These are phyloP conservation scores for Pterostichus madidus DNA, from an alignment of 2,888 invertebrate genomes.

Conservation along the genomic window DNA sequence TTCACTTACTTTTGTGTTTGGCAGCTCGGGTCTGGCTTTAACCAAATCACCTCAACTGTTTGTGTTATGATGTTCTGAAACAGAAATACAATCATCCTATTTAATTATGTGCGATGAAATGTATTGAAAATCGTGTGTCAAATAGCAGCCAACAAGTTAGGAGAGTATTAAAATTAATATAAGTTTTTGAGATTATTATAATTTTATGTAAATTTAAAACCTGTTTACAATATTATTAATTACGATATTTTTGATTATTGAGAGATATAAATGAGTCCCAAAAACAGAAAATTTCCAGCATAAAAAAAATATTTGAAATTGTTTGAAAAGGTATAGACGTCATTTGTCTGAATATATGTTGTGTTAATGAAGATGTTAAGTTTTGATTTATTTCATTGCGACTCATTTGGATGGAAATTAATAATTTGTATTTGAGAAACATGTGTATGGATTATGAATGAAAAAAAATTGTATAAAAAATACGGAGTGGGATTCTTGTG, in stretches of 20 bases:
- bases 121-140: not conserved
- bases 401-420: constrained; percentile 33
- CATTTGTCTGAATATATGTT: constrained; percentile 33
- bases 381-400: not conserved
- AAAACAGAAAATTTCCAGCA: constrained; percentile 24
- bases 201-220: constrained; percentile 35
- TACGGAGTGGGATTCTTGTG: constrained; percentile 34
- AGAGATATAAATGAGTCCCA: constrained; percentile 34
- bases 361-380: constrained; percentile 35
- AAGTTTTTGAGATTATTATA: constrained; percentile 17
- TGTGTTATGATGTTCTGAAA: too few species aligned
- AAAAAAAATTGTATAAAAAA: constrained; percentile 20
- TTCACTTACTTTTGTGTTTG: too few species aligned
- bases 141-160: not conserved
- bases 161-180: constrained; percentile 12
- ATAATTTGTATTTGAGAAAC: constrained; percentile 22
- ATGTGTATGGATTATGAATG: constrained; percentile 36
- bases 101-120: too few species aligned
- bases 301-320: constrained; percentile 24
- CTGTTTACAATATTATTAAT: constrained; percentile 42
- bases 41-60: too few species aligned
- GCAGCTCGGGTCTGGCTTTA: too few species aligned
- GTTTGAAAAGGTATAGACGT: constrained; percentile 13
- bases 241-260: constrained; percentile 24
- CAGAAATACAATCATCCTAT: too few species aligned